Evolutionary conservation across 2,113 vertebrate species (phyloP).

Genomic region (Rhea pennata): DNA sequence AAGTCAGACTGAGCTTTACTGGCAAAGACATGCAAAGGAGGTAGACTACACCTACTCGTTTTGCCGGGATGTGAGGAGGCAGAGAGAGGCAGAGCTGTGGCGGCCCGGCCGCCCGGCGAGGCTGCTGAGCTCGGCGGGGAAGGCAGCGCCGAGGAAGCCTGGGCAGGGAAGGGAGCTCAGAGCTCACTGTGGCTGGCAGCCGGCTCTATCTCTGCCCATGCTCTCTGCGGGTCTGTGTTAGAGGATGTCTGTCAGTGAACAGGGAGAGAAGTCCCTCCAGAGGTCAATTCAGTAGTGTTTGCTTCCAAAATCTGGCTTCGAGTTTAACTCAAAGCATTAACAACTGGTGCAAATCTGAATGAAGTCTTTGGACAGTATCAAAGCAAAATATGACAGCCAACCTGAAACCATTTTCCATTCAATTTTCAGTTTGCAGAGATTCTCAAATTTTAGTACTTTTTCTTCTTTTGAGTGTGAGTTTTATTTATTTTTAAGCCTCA

Average conservation of each 20-base stretch:
- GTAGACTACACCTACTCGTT: fast-evolving
- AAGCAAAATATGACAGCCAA: fast-evolving
- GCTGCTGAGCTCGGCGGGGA: fast-evolving
- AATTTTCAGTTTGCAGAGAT: not conserved
- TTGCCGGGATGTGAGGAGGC: not conserved
- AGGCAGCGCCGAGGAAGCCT: not conserved
- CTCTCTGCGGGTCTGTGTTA: not conserved
- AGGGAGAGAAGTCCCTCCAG: fast-evolving
- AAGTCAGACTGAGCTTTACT: not conserved
- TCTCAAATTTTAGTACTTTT: not conserved
- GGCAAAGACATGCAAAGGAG: not conserved
- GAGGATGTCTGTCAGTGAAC: not conserved
- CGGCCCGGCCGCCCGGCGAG: fast-evolving
- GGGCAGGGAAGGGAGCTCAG: fast-evolving
- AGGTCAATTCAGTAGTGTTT: fast-evolving
- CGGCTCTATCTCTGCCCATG: not conserved
- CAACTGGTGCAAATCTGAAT: not conserved
- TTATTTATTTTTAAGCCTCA: not conserved
- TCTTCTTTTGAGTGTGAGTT: not conserved
- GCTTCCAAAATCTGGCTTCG: not conserved
- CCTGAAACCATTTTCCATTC: not conserved
- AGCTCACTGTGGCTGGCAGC: fast-evolving
- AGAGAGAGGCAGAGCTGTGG: not conserved
- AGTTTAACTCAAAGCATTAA: not conserved
- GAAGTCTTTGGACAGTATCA: not conserved